Evolutionary conservation across 1,140 invertebrate genomes (phyloP).

Genomic region (Harlomillsia oculata): DNA sequence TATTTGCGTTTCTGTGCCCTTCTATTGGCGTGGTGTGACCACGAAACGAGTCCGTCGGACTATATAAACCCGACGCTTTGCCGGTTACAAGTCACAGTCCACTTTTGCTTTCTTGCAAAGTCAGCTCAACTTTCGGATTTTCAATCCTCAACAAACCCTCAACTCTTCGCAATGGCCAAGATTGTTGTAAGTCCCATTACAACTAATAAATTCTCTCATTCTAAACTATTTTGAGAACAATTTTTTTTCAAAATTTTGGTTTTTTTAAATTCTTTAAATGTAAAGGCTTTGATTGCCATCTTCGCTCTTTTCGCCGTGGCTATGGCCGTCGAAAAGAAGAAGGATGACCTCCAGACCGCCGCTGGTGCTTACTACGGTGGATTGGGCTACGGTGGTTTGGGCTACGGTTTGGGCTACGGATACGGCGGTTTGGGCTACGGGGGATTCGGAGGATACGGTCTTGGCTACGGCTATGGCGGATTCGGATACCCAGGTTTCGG

Average conservation of each 20-base stretch:
- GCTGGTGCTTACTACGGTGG: conserved; percentile 14
- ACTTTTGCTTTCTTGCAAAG: conserved; percentile 15
- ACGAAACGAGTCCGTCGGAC: too few relatives aligned
- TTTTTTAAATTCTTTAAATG: neutral
- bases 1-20: too few relatives aligned
- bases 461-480: conserved; percentile 9
- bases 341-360: conserved; percentile 20
- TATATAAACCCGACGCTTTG: conserved; percentile 13
- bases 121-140: neutral
- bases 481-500: conserved; percentile 6
- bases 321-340: conserved; percentile 7
- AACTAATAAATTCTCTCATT: neutral
- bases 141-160: conserved; percentile 5
- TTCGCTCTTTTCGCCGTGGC: conserved; percentile 20
- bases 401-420: neutral
- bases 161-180: conserved; percentile 21
- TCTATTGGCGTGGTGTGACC: too few relatives aligned
- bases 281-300: conserved; percentile 13
- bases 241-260: neutral
- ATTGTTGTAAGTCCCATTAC: conserved; percentile 12
- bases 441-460: neutral
- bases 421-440: neutral
- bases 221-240: neutral
- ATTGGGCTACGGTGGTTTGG: conserved; percentile 3
- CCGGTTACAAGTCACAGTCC: conserved; percentile 11